Conservation (phyloP, 2,113 vertebrate species). For the Pedionomus torquatus region DNA sequence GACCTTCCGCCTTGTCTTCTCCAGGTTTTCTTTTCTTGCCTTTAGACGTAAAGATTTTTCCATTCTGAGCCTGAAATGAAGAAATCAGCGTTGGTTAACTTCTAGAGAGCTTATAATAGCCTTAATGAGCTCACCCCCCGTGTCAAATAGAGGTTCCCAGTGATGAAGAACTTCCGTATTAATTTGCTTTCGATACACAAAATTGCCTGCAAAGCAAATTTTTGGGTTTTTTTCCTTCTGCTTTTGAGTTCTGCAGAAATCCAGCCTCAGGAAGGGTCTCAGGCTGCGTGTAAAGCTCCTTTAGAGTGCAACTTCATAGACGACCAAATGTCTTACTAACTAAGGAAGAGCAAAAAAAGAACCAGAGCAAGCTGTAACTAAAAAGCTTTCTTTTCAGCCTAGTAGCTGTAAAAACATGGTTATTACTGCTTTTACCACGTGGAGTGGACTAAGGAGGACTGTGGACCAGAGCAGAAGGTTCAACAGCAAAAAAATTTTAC, state of each 20-base stretch:
- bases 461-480: neutral
- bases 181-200: neutral
- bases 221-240: neutral
- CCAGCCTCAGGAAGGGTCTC: neutral
- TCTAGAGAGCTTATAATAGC: neutral
- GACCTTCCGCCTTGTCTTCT: constrained; percentile 59
- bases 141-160: neutral
- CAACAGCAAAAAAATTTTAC: constrained; percentile 68
- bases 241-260: neutral
- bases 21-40: constrained; percentile 50
- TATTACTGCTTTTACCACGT: neutral
- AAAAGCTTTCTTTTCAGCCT: neutral
- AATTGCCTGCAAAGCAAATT: neutral
- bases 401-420: neutral
- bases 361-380: neutral
- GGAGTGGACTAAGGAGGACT: neutral
- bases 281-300: neutral
- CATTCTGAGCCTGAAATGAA: constrained; percentile 79
- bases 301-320: neutral
- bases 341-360: neutral
- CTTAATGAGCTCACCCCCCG: neutral
- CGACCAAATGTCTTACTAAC: neutral
- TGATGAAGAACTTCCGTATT: neutral
- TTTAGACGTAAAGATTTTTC: constrained; percentile 79
- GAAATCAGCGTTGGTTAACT: neutral